A percentile compares a stretch with the other conserved stretches of the same genome.
These are phyloP conservation scores for Gallirallus australis DNA, from an alignment of 2,797 vertebrate genomes.

Conservation along the genomic window DNA sequence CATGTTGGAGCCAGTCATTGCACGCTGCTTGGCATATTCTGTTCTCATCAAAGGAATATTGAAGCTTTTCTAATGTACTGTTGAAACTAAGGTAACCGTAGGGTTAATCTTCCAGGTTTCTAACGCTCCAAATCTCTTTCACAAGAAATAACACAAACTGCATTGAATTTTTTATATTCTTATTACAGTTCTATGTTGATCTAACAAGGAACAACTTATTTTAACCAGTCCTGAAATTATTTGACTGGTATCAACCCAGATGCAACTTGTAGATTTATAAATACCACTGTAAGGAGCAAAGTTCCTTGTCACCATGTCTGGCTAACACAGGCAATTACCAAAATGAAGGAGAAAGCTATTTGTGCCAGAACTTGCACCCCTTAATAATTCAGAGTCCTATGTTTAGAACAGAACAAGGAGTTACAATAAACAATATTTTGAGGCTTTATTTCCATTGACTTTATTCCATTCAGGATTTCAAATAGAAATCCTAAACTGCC, in stretches of 20 bases:
- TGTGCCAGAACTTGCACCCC: neutral
- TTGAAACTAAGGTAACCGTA: neutral
- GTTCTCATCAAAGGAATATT: neutral
- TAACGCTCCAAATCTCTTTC: neutral
- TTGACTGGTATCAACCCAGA: neutral
- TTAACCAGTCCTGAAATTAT: neutral
- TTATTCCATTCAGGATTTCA: conserved; percentile 64
- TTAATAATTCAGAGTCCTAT: conserved; percentile 37
- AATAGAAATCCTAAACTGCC: conserved; percentile 34
- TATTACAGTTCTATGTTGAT: neutral
- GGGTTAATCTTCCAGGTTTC: neutral
- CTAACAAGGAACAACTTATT: neutral
- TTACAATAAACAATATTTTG: conserved; percentile 43
- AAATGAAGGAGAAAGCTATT: conserved; percentile 5
- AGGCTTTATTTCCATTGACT: conserved; percentile 42
- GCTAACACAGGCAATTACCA: neutral
- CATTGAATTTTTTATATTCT: neutral
- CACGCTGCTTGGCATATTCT: neutral
- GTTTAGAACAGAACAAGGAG: conserved; percentile 51
- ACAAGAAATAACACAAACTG: neutral
- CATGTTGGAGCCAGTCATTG: neutral
- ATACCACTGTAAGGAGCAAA: neutral
- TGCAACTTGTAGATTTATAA: neutral
- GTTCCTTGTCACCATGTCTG: neutral
- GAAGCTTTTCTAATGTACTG: neutral